These are phyloP conservation scores for Mylabris phalerata DNA, from an alignment of 1,140 invertebrate genomes.

Conservation along the genomic window DNA sequence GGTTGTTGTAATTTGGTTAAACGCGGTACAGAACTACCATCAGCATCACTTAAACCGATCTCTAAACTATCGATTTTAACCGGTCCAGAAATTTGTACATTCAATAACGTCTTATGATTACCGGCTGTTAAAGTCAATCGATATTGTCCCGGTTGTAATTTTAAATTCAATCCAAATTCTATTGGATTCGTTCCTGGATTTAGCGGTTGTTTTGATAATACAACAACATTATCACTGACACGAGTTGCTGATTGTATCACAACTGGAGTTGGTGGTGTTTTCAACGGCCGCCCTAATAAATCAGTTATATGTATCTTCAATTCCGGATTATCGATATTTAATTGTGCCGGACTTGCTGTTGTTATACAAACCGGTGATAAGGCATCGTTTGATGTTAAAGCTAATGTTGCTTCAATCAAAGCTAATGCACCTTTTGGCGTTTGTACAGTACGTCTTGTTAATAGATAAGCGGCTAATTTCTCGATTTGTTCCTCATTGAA, in stretches of 20 bases:
- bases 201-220: slow-evolving; percentile 58
- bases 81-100: slow-evolving; percentile 65
- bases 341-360: slow-evolving; percentile 62
- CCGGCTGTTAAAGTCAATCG: slow-evolving; percentile 69
- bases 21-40: slow-evolving; percentile 75
- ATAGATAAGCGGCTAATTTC: slow-evolving; percentile 87
- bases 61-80: slow-evolving; percentile 73
- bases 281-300: slow-evolving; percentile 70
- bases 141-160: slow-evolving; percentile 79
- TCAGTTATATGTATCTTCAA: slow-evolving; percentile 75
- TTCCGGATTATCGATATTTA: slow-evolving; percentile 62
- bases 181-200: slow-evolving; percentile 50
- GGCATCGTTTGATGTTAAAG: slow-evolving; percentile 27
- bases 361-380: slow-evolving; percentile 56
- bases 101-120: slow-evolving; percentile 57
- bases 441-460: slow-evolving; percentile 84
- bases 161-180: slow-evolving; percentile 73
- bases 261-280: slow-evolving; percentile 56
- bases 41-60: slow-evolving; percentile 83
- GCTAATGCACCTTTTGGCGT: slow-evolving; percentile 72
- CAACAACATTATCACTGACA: slow-evolving; percentile 65
- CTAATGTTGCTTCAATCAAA: slow-evolving; percentile 70
- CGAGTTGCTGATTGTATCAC: slow-evolving; percentile 68
- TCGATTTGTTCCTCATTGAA: slow-evolving; percentile 71
- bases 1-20: slow-evolving; percentile 68